Percentiles rank a stretch among this genome's conserved stretches.
These are phyloP conservation scores for Poeciliopsis paucimaculata DNA, from an alignment of 2,797 vertebrate species.

Conservation along the genomic window DNA sequence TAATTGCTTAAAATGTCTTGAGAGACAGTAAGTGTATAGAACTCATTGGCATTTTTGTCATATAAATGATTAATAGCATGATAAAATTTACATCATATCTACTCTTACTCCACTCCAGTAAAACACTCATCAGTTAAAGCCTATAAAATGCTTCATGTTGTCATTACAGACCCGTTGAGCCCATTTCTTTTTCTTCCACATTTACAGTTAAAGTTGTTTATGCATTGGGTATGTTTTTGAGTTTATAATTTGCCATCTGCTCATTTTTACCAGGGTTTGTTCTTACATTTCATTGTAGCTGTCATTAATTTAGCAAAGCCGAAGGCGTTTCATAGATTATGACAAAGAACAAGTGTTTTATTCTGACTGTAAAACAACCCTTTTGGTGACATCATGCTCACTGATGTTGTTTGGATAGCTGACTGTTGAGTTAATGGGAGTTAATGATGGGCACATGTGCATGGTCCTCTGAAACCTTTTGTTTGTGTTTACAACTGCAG, in stretches of 20 bases:
- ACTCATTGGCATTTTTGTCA: background rate
- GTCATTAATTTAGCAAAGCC: slow-evolving; percentile 24
- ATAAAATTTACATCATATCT: background rate
- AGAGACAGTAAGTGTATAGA: slow-evolving; percentile 1
- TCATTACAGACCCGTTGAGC: background rate
- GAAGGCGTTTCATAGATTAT: slow-evolving; percentile 25
- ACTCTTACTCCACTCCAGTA: background rate
- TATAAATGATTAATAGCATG: background rate
- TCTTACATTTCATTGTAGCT: background rate
- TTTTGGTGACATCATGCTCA: slow-evolving; percentile 62
- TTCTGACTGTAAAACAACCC: slow-evolving; percentile 35
- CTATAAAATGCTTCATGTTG: background rate
- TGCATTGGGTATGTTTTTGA: slow-evolving; percentile 1
- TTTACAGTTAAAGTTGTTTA: slow-evolving; percentile 1
- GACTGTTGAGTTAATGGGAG: slow-evolving; percentile 25
- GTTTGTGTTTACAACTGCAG: slow-evolving; percentile 59
- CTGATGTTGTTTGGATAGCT: slow-evolving; percentile 44
- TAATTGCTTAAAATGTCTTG: background rate
- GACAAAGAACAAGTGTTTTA: slow-evolving; percentile 27
- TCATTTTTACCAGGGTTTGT: slow-evolving; percentile 9
- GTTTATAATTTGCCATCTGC: slow-evolving; percentile 7
- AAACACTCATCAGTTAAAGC: background rate
- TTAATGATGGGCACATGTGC: slow-evolving; percentile 46
- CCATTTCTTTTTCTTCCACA: background rate
- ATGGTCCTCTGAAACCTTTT: slow-evolving; percentile 48